Evolutionary conservation across 2,113 vertebrate species (phyloP), one percentile per base, ranked within the genome.

Genomic region (Grantiella picta): DNA sequence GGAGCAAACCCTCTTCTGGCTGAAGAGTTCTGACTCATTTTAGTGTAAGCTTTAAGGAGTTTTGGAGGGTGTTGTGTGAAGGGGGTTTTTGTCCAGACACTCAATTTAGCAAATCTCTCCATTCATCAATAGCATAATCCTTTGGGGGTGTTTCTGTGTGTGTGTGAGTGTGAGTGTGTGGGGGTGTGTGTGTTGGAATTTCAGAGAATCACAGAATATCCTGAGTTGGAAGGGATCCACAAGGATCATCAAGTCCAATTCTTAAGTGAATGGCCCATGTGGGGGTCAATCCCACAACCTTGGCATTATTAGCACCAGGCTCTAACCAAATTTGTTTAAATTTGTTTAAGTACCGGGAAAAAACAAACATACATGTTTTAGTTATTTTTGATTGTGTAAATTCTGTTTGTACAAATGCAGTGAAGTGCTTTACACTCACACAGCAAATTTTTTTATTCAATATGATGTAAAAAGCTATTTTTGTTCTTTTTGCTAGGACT

Each of bases 371-470:
- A 22, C 15, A 50, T 21, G 2, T 50, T 80, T 82, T 54, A 69
- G 15, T 5, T 81, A 33, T 15, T 72, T 92, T 86, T 63, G 16
- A 28, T 59, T 31, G 21, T 66, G 19, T 24, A 82, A 66, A 80
- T 69, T 88, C 27, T 73, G 4, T 23, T 29, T 11, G 24, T 47
- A 85, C 21, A 57, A 66, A n/a, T 19, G 40, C 15, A 21, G 29
- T 75, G 35, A 93, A 90, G 82, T n/a, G 11, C 16, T 45, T 85
- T 75, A 44, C 19, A 8, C 27, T 44, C 63, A 54, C 50, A 77
- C 3, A 92, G 56, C 16, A 93, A 95, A 72, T 15, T 27, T 94
- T 94, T 90, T 92, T 88, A 80, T 90, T 95, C 71, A 95, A 75
- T 17, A 79, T 86, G 60, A 91, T 79, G 45, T 60, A 83, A 91